Base-by-base conservation (phyloP, 2,113 vertebrate genomes). In the Dipodomys spectabilis region DNA sequence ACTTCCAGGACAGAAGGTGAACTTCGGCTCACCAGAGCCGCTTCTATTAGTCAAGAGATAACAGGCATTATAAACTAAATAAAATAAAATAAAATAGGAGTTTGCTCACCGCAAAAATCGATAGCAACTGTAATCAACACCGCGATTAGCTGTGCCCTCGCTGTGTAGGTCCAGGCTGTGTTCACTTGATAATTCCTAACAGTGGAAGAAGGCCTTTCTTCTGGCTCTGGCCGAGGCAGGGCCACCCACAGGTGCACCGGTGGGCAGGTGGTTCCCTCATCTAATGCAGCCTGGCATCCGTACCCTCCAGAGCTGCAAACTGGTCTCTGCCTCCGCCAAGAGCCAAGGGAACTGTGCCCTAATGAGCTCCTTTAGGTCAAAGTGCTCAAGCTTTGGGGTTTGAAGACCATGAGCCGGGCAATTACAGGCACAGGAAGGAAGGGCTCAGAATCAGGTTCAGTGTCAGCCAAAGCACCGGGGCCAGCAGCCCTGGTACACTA, bases 21-120 rank as follows among this genome's bases (percentile, higher is more conserved):
- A 98, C 99, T 99, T 99, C 97, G 97, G 96, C 98, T 99, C 97
- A 97, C 98, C 98, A 96, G 98, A 98, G 79, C 97, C 94, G 97
- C 98, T 78, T 93, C 98, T 98, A 98, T 98, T 98, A 97, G 98
- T 87, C 97, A 88, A 11, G 94, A 98, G 99, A 99, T 99, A 99
- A 98, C 95, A 97, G 96, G 82, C 39, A 84, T 96, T 94, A 93
- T 98, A 97, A 97, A 97, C 96, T 32, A 81, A 53, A 94, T 7
- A 84, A 97, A 88, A 79, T 89, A 16, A 57, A 57, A 57, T 16
- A 16, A 57, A 57, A 57, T 53, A 53, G 49, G 12, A 57, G 82
- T 98, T 97, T 89, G 95, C 91, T 96, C 96, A 45, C 91, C 90
- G 82, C 45, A 74, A 89, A 96, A 95, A 97, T 94, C 95, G 68